Percentiles rank a stretch among this genome's conserved stretches.
Conservation (phyloP, 2,888 invertebrate species). For the Amphipoea lucens region DNA sequence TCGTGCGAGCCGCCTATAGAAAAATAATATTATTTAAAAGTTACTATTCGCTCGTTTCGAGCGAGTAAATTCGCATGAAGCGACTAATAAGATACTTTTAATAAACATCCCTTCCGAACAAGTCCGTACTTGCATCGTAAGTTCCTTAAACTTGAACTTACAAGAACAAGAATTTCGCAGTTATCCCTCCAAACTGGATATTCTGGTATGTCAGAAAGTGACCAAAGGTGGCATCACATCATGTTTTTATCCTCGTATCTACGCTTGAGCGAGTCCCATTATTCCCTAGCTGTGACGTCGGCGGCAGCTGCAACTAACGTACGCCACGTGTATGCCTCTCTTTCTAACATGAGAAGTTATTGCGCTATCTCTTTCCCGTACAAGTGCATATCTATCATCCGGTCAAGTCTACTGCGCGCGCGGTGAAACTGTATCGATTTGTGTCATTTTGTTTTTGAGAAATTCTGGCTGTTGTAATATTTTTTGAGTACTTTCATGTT, state of each 20-base stretch:
- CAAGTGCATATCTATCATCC: constrained; percentile 83
- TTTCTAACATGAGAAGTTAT: constrained; percentile 70
- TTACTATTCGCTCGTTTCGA: neutral
- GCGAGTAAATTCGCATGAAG: neutral
- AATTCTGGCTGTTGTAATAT: constrained; percentile 30
- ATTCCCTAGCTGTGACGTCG: constrained; percentile 87
- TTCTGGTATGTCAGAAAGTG: constrained; percentile 61
- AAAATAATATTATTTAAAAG: neutral
- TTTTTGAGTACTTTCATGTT: neutral
- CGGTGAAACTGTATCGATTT: constrained; percentile 82
- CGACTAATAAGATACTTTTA: neutral
- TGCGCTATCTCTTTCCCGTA: constrained; percentile 74
- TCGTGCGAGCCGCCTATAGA: neutral
- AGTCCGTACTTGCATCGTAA: constrained; percentile 27
- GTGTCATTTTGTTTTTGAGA: constrained; percentile 65
- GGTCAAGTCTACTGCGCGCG: constrained; percentile 80
- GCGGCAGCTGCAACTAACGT: constrained; percentile 89
- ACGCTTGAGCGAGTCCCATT: constrained; percentile 85
- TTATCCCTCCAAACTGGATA: constrained; percentile 53
- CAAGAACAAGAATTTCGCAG: constrained; percentile 39
- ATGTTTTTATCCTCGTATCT: constrained; percentile 77
- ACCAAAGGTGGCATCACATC: constrained; percentile 74
- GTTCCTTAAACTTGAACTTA: constrained; percentile 43
- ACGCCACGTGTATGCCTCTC: constrained; percentile 78
- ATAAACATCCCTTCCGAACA: constrained; percentile 10